phyloP scores from a whole-genome alignment of 1,140 invertebrate species.

The Drosophila malerkotliana region DNA sequence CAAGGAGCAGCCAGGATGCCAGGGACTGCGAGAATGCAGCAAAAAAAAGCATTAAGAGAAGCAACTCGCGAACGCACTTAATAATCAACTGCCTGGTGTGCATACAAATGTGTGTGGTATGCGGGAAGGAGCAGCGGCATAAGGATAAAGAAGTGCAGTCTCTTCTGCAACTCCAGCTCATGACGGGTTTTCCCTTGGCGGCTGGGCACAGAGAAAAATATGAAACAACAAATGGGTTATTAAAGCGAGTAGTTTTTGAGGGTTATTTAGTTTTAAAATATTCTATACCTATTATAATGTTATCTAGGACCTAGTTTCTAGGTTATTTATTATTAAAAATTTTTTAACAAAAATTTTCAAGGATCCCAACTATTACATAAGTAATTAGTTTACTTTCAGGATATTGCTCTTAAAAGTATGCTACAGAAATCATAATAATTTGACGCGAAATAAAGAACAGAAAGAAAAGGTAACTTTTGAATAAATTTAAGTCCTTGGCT shows the following conservation, averaged over 20 bases:
- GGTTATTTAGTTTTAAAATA: no score
- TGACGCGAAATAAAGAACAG: no score
- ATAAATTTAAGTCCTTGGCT: no score
- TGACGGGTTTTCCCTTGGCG: background rate
- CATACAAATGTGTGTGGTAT: conserved; percentile 33
- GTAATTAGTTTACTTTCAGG: no score
- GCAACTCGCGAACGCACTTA: conserved; percentile 48
- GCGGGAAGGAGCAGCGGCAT: background rate
- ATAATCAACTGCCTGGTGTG: conserved; percentile 67
- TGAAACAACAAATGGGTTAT: background rate
- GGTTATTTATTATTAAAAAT: no score
- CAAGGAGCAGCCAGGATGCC: conserved; percentile 28
- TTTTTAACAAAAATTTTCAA: no score
- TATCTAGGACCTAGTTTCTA: no score
- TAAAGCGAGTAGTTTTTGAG: background rate
- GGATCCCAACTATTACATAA: no score
- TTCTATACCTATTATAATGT: no score
- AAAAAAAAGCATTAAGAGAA: conserved; percentile 51
- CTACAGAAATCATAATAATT: background rate
- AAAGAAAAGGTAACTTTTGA: no score
- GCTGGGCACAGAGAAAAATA: conserved; percentile 11
- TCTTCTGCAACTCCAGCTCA: background rate
- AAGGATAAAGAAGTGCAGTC: conserved; percentile 4
- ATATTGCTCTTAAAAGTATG: background rate
- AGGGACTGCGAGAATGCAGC: conserved; percentile 45